Evolutionary conservation across 2,797 vertebrate genomes (phyloP).

Genomic region (Catamblyrhynchus diadema): DNA sequence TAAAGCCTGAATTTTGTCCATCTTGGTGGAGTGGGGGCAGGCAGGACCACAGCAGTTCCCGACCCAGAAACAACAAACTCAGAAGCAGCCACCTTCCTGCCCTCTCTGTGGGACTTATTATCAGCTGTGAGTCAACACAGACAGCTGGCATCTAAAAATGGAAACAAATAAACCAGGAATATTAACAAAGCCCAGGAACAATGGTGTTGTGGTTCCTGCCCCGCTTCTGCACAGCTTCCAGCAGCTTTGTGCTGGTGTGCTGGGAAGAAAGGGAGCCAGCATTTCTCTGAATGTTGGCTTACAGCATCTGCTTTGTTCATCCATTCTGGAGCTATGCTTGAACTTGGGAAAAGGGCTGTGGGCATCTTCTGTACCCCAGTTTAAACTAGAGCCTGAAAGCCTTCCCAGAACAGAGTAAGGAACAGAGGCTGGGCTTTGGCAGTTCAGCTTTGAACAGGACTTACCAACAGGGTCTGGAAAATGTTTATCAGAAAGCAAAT

Average conservation of each 20-base stretch:
- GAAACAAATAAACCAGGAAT: conserved; percentile 58
- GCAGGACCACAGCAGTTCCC: background rate
- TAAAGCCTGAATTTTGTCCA: background rate
- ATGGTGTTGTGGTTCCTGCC: conserved; percentile 16
- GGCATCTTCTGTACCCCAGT: background rate
- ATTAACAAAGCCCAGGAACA: conserved; percentile 7
- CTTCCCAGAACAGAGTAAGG: background rate
- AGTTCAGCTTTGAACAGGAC: background rate
- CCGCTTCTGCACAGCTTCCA: conserved; percentile 15
- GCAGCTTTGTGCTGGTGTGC: background rate
- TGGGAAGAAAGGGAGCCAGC: background rate
- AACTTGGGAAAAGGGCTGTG: background rate
- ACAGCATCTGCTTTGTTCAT: background rate
- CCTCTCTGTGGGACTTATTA: background rate
- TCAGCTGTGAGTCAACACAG: conserved; percentile 25
- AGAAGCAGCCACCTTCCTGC: conserved; percentile 57
- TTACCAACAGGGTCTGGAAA: conserved; percentile 86
- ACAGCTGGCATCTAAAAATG: conserved; percentile 57
- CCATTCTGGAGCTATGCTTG: background rate
- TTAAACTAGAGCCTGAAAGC: background rate
- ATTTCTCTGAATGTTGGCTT: background rate
- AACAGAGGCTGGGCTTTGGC: background rate
- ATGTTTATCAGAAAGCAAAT: conserved; percentile 82
- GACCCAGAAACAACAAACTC: conserved; percentile 44
- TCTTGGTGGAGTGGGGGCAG: background rate